phyloP scores from a whole-genome alignment of 1,140 invertebrate species.

The Cherax destructor region DNA sequence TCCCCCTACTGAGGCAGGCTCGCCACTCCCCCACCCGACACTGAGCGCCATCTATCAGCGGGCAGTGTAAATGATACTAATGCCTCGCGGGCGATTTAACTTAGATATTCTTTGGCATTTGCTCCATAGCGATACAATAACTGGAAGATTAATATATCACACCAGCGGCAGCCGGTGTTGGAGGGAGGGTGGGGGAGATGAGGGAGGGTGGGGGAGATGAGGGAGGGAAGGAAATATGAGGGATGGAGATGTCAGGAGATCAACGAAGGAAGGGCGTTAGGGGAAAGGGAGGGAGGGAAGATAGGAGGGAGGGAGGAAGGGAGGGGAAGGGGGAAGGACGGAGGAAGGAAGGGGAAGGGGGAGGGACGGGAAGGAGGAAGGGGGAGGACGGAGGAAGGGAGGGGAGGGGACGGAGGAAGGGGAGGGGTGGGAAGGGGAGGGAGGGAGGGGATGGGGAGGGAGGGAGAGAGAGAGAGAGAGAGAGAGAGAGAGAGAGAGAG shows the following conservation, averaged over 20 bases:
- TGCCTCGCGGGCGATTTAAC: constrained; percentile 29
- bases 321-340: no score
- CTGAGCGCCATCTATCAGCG: constrained; percentile 21
- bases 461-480: no score
- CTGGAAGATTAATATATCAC: constrained; percentile 18
- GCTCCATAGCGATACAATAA: constrained; percentile 9
- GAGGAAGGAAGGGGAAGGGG: no score
- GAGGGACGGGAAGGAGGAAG: no score
- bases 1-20: no score
- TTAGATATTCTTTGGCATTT: constrained; percentile 20
- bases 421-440: not conserved
- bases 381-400: no score
- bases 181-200: no score
- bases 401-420: not conserved
- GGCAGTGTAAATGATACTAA: constrained; percentile 21
- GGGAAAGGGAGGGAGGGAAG: not conserved
- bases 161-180: not conserved
- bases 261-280: no score
- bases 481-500: not conserved
- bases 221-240: no score
- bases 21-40: not conserved
- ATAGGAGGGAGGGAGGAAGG: not conserved
- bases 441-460: not conserved
- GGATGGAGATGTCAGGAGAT: no score
- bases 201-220: no score